Conservation (phyloP, 2,797 vertebrate genomes). For the Lateolabrax maculatus region DNA sequence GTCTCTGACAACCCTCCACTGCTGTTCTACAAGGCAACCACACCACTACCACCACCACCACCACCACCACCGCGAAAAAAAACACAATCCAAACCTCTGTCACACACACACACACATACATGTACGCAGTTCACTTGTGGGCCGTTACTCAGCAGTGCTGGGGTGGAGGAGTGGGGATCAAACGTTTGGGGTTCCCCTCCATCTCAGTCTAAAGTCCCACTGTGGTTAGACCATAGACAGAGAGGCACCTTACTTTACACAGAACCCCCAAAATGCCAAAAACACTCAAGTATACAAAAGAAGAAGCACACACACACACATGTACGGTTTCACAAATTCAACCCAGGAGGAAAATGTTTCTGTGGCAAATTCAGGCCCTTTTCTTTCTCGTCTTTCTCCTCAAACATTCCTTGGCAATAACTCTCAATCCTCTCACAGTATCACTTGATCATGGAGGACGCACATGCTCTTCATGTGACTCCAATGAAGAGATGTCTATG, state of each 20-base stretch:
- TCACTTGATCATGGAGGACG: conserved; percentile 79
- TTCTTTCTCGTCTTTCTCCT: conserved; percentile 47
- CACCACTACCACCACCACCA: conserved; percentile 55
- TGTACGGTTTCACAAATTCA: conserved; percentile 52
- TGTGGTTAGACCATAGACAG: conserved; percentile 83
- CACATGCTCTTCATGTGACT: conserved; percentile 87
- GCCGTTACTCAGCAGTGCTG: conserved; percentile 75
- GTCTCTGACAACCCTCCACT: conserved; percentile 72
- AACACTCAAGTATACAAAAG: conserved; percentile 61
- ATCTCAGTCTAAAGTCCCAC: conserved; percentile 74
- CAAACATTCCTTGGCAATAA: conserved; percentile 69
- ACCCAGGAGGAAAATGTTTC: conserved; percentile 58
- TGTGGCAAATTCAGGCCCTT: conserved; percentile 48
- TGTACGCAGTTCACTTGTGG: conserved; percentile 68
- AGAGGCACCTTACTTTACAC: conserved; percentile 83
- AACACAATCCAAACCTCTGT: conserved; percentile 75
- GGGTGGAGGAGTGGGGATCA: conserved; percentile 75
- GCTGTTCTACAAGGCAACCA: conserved; percentile 62
- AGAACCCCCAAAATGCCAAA: conserved; percentile 75
- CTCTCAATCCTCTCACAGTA: conserved; percentile 67
- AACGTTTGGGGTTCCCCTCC: conserved; percentile 83
- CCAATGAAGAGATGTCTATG: conserved; percentile 74
- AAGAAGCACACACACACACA: conserved; percentile 44
- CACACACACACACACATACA: conserved; percentile 54
- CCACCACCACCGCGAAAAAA: conserved; percentile 55